Evolutionary conservation across 2,888 invertebrate species (phyloP).

Genomic region (Anoplius nigerrimus): DNA sequence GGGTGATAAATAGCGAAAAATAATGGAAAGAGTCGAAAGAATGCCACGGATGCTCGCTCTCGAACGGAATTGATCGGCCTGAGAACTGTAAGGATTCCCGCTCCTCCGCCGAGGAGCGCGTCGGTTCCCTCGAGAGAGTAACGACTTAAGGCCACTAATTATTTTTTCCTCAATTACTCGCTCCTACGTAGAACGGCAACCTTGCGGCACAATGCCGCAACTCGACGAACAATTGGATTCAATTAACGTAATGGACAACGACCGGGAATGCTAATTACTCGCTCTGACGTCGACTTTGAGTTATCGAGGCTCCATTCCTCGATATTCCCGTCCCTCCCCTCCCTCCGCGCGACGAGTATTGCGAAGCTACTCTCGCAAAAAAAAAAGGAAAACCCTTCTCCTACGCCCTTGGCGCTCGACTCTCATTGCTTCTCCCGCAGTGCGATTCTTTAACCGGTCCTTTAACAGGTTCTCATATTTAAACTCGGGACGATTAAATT

Average conservation of each 20-base stretch:
- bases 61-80: neutral
- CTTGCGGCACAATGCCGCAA: conserved; percentile 16
- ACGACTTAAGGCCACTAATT: conserved; percentile 30
- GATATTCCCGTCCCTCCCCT: conserved; percentile 14
- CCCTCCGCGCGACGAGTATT: no score
- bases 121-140: conserved; percentile 34
- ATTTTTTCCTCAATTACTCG: conserved; percentile 41
- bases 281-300: conserved; percentile 34
- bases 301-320: conserved; percentile 34
- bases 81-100: neutral
- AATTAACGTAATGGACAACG: conserved; percentile 48
- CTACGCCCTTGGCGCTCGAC: neutral
- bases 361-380: neutral
- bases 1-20: neutral
- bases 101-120: conserved; percentile 4
- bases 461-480: no score
- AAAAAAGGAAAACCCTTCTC: no score
- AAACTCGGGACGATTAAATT: no score
- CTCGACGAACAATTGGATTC: conserved; percentile 49
- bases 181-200: conserved; percentile 16
- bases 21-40: neutral
- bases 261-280: conserved; percentile 47
- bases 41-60: neutral
- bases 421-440: neutral
- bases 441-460: no score